Percentiles rank a stretch among this genome's conserved stretches.
Evolutionary conservation across 1,140 invertebrate species (phyloP).

Genomic region (Galendromus occidentalis): DNA sequence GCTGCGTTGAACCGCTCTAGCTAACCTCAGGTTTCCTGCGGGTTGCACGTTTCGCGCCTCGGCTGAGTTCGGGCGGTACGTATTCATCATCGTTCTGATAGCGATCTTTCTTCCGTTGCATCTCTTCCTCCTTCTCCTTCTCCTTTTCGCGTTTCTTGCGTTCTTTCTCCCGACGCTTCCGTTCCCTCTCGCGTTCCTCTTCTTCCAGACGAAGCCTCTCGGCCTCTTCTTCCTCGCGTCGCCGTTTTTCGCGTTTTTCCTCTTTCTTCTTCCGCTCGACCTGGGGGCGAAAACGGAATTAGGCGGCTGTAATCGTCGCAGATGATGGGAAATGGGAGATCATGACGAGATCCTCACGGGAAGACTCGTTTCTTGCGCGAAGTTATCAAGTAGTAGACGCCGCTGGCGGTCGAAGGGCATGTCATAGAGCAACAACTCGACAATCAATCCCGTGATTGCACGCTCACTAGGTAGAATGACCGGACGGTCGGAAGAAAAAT

Average conservation of each 20-base stretch:
- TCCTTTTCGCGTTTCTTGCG: conserved; percentile 4
- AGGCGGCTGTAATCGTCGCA: background rate
- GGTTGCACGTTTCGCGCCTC: no score
- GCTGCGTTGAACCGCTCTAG: no score
- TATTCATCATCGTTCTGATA: background rate
- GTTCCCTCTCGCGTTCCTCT: background rate
- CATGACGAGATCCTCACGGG: no score
- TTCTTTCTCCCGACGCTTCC: conserved; percentile 10
- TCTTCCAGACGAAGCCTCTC: background rate
- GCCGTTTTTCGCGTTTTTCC: conserved; percentile 7
- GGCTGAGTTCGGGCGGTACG: background rate
- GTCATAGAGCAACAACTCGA: no score
- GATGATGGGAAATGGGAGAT: no score
- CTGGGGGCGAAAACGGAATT: conserved; percentile 20
- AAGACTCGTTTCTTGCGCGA: no score
- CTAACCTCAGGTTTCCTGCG: no score
- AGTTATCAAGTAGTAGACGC: no score
- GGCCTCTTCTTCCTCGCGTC: conserved; percentile 12
- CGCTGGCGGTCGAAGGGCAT: no score
- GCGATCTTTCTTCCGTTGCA: background rate
- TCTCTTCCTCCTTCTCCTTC: conserved; percentile 10
- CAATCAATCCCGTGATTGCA: no score
- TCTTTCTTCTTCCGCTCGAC: conserved; percentile 17
- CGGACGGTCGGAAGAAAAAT: no score
- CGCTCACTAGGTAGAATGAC: no score